Conservation (phyloP, 1,140 invertebrate species). For the Rhagoletis pomonella region DNA sequence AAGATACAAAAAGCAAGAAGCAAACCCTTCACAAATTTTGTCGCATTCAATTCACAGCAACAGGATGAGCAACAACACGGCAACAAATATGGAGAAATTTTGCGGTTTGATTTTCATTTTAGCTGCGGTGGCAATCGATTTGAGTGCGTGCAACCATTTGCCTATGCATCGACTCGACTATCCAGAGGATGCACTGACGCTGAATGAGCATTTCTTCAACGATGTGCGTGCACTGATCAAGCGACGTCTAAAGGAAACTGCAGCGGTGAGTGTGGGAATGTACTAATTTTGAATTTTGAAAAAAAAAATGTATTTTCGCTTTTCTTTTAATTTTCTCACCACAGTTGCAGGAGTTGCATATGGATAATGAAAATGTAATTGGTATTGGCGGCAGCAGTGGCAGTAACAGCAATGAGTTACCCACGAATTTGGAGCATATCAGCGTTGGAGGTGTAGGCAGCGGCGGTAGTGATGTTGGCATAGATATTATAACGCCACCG, state of each 20-base stretch:
- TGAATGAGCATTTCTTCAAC: constrained; percentile 70
- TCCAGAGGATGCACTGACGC: constrained; percentile 61
- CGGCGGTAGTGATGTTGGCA: too few species aligned
- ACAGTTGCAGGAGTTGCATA: constrained; percentile 54
- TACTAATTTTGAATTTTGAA: background rate
- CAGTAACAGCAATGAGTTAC: constrained; percentile 14
- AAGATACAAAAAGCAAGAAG: background rate
- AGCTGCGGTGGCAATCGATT: background rate
- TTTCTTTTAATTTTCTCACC: background rate
- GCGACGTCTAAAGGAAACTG: constrained; percentile 66
- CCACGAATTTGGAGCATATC: background rate
- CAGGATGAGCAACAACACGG: constrained; percentile 43
- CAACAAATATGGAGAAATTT: background rate
- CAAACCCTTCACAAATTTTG: background rate
- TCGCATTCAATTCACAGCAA: constrained; percentile 40
- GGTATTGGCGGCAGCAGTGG: background rate
- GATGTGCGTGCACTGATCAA: constrained; percentile 71
- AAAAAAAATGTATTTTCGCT: background rate
- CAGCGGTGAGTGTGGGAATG: constrained; percentile 56
- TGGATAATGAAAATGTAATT: constrained; percentile 31
- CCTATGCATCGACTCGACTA: constrained; percentile 56
- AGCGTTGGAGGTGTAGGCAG: background rate
- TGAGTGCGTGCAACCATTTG: constrained; percentile 65
- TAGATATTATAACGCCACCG: constrained; percentile 46
- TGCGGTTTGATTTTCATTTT: constrained; percentile 32